Evolutionary conservation across 2,888 invertebrate species (phyloP).

Genomic region (Marronus borbonicus): DNA sequence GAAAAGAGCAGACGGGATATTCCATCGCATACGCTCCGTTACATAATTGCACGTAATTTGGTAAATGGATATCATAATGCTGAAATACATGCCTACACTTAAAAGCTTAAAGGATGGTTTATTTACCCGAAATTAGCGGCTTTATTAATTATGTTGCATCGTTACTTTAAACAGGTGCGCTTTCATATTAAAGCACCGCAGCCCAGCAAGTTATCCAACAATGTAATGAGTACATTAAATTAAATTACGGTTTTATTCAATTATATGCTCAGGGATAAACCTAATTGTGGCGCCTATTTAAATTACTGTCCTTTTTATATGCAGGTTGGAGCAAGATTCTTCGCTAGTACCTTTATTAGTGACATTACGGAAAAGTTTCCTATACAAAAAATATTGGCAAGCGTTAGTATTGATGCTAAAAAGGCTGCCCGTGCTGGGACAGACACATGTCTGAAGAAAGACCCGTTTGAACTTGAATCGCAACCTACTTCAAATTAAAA

Average conservation of each 20-base stretch:
- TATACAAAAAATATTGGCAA: no score
- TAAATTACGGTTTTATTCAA: constrained; percentile 12
- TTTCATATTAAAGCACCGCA: constrained; percentile 10
- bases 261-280: background rate
- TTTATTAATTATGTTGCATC: constrained; percentile 47
- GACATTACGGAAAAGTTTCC: no score
- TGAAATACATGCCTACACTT: constrained; percentile 34
- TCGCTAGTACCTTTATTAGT: no score
- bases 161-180: constrained; percentile 34
- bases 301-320: no score
- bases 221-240: constrained; percentile 1
- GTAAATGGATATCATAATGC: constrained; percentile 36
- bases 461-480: no score
- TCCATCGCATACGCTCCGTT: background rate
- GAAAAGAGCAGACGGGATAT: background rate
- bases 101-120: constrained; percentile 38
- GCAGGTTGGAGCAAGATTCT: no score
- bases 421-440: no score
- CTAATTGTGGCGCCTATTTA: no score
- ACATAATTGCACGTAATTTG: constrained; percentile 42
- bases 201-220: constrained; percentile 14
- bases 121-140: constrained; percentile 36
- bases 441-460: no score
- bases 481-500: no score
- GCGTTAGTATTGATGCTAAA: no score